These are phyloP conservation scores for Dryobotodes eremita DNA, from an alignment of 2,888 invertebrate species.

Conservation along the genomic window DNA sequence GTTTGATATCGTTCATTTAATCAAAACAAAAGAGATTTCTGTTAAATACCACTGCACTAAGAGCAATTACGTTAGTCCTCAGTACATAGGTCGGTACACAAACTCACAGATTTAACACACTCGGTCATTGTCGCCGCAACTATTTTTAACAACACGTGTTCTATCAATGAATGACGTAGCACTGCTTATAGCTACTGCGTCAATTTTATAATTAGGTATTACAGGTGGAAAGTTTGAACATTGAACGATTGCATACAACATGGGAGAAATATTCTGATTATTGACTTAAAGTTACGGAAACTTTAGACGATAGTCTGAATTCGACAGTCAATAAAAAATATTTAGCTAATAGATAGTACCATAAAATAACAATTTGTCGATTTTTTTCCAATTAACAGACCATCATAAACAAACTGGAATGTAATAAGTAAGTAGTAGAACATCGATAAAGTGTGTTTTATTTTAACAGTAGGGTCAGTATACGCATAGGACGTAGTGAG, in stretches of 20 bases:
- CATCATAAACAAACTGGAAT: slow-evolving; percentile 4
- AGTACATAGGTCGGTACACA: background rate
- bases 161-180: slow-evolving; percentile 1
- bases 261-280: slow-evolving; percentile 2
- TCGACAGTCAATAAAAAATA: background rate
- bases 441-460: slow-evolving; percentile 27
- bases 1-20: background rate
- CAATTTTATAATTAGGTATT: slow-evolving; percentile 47
- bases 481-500: slow-evolving; percentile 65
- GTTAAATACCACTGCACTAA: background rate
- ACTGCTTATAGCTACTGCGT: slow-evolving; percentile 18
- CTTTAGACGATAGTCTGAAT: background rate
- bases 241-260: background rate
- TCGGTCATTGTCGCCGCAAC: slow-evolving; percentile 41
- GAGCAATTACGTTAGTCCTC: background rate
- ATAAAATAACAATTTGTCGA: slow-evolving; percentile 22
- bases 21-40: slow-evolving; percentile 14
- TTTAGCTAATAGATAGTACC: background rate
- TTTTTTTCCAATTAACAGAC: background rate
- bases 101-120: slow-evolving; percentile 18
- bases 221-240: slow-evolving; percentile 6
- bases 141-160: slow-evolving; percentile 59
- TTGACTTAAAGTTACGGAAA: background rate
- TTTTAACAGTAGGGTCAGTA: slow-evolving; percentile 62
- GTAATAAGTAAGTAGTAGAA: background rate